Evolutionary conservation across 2,888 invertebrate species (phyloP).

Genomic region (Bombyx huttoni): DNA sequence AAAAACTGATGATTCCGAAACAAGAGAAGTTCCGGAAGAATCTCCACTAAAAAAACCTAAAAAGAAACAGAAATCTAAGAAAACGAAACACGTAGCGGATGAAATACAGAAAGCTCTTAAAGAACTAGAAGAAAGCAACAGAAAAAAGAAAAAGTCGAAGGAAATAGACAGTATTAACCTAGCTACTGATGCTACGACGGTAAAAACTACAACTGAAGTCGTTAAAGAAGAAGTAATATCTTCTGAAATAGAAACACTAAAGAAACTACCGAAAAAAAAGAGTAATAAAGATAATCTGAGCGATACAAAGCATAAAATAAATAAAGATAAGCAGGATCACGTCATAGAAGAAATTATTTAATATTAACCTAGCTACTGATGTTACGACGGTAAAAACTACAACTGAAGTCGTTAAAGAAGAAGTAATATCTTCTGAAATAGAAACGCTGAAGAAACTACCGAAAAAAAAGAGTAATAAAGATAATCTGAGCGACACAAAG

Average conservation of each 20-base stretch:
- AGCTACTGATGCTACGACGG: constrained; percentile 7
- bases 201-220: constrained; percentile 5
- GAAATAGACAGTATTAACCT: constrained; percentile 33
- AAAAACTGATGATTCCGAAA: constrained; percentile 7
- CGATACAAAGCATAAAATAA: constrained; percentile 1
- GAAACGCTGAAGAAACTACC: constrained; percentile 12
- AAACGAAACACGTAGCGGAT: constrained; percentile 39
- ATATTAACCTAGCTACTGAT: no score
- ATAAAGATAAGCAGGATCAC: constrained; percentile 3
- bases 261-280: constrained; percentile 13
- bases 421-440: constrained; percentile 4
- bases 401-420: constrained; percentile 3
- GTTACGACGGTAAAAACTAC: constrained; percentile 5
- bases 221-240: constrained; percentile 5
- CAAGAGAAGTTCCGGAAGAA: constrained; percentile 17
- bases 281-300: constrained; percentile 2
- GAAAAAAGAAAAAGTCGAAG: constrained; percentile 47
- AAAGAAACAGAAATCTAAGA: constrained; percentile 53
- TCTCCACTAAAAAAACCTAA: constrained; percentile 38
- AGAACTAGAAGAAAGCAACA: constrained; percentile 53
- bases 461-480: constrained; percentile 7
- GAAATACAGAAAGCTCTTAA: constrained; percentile 59
- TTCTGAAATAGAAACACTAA: constrained; percentile 6
- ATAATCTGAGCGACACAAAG: background rate
- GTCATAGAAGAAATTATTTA: constrained; percentile 2